phyloP scores from a whole-genome alignment of 1,140 invertebrate species.

The Liolophura sinensis region DNA sequence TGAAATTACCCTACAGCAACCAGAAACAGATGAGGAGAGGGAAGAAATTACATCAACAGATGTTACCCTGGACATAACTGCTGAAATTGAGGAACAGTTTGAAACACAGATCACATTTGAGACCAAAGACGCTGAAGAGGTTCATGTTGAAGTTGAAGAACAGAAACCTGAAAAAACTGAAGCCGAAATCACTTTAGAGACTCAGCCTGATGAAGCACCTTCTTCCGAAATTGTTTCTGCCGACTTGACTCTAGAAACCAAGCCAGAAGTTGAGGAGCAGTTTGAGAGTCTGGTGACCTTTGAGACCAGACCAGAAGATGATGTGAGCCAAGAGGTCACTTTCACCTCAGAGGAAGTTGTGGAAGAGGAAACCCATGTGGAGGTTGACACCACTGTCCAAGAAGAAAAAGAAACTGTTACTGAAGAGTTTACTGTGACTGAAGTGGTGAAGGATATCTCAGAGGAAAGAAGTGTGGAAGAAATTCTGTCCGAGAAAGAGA shows the following conservation, averaged over 20 bases:
- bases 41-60: not conserved
- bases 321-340: not conserved
- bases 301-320: not conserved
- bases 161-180: conserved; percentile 22
- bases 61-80: conserved; percentile 8
- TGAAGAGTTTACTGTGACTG: conserved; percentile 1
- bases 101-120: conserved; percentile 7
- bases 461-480: conserved; percentile 16
- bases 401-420: conserved; percentile 4
- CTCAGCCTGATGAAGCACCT: conserved; percentile 8
- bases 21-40: conserved; percentile 1
- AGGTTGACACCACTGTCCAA: conserved; percentile 7
- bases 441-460: not conserved
- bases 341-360: not conserved
- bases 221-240: conserved; percentile 16
- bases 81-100: conserved; percentile 12
- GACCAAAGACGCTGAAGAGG: conserved; percentile 4
- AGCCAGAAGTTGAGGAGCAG: not conserved
- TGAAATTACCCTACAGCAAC: not conserved
- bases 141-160: conserved; percentile 4
- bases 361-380: conserved; percentile 7
- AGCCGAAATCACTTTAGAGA: conserved; percentile 18
- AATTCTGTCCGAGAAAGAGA: conserved; percentile 49
- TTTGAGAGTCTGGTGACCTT: not conserved
- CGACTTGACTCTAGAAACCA: conserved; percentile 18